phyloP scores from a whole-genome alignment of 1,140 invertebrate species.

The Zophobas morio region DNA sequence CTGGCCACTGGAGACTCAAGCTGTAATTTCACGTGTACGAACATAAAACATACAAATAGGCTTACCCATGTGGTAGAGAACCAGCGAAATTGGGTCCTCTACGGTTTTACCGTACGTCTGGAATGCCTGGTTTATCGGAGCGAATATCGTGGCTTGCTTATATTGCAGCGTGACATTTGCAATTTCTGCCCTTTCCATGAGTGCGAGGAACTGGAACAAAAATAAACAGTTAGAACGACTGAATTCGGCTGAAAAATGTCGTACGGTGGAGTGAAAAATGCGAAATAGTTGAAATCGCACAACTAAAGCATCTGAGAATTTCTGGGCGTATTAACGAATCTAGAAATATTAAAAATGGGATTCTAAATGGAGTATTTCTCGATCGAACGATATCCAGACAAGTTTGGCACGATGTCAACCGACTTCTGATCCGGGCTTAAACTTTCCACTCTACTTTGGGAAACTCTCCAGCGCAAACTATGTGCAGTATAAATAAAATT shows the following conservation, averaged over 20 bases:
- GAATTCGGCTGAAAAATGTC: no score
- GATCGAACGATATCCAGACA: no score
- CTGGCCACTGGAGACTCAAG: no score
- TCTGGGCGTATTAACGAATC: no score
- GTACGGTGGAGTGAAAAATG: no score
- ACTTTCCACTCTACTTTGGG: neutral
- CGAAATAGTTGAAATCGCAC: no score
- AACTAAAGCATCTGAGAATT: no score
- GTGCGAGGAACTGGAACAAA: slow-evolving; percentile 80
- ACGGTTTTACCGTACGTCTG: slow-evolving; percentile 72
- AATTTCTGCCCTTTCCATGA: slow-evolving; percentile 77
- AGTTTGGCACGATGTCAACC: neutral
- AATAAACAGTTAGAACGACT: neutral
- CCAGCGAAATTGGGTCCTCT: slow-evolving; percentile 72
- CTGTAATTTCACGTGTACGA: no score
- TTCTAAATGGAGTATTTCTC: no score
- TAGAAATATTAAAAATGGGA: no score
- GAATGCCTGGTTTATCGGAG: slow-evolving; percentile 85
- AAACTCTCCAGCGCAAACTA: neutral
- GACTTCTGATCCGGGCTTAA: neutral
- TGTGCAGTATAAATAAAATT: slow-evolving; percentile 5
- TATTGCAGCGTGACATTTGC: slow-evolving; percentile 79
- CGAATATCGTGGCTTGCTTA: slow-evolving; percentile 82
- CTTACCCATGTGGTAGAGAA: slow-evolving; percentile 89
- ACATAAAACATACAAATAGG: slow-evolving; percentile 59